These are phyloP conservation scores for Bucco capensis DNA, from an alignment of 2,113 vertebrate species.

Conservation along the genomic window DNA sequence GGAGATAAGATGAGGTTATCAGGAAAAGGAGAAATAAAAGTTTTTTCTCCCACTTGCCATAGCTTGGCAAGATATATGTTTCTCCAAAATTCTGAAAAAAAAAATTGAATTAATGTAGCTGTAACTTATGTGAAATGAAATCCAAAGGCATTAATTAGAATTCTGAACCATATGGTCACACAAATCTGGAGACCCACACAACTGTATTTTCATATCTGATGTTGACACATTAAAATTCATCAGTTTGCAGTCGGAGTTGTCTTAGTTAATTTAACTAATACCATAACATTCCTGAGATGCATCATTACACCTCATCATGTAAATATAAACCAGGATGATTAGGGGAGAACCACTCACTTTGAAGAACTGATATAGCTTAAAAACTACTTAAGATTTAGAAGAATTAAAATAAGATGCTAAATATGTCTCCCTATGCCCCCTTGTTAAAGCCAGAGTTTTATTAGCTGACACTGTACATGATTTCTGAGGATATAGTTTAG, in stretches of 20 bases:
- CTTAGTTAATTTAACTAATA: constrained; percentile 62
- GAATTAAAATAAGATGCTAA: neutral
- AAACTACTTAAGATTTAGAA: constrained; percentile 12
- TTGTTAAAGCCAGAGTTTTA: neutral
- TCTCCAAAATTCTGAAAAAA: constrained; percentile 18
- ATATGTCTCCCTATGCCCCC: neutral
- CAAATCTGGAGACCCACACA: constrained; percentile 4
- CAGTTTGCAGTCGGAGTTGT: constrained; percentile 55
- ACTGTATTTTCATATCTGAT: constrained; percentile 39
- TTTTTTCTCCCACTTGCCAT: neutral
- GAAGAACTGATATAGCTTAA: constrained; percentile 31
- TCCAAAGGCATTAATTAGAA: constrained; percentile 56
- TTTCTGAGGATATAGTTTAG: neutral
- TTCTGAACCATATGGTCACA: constrained; percentile 41
- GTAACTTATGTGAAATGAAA: constrained; percentile 44
- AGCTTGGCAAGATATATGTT: constrained; percentile 18
- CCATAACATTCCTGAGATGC: constrained; percentile 41
- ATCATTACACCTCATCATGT: constrained; percentile 58
- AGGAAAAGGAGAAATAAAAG: neutral
- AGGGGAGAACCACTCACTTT: neutral
- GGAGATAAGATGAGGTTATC: neutral
- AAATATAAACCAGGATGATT: constrained; percentile 56
- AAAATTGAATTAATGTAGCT: constrained; percentile 32
- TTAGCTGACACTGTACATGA: neutral
- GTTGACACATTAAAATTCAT: constrained; percentile 58